Evolutionary conservation across 2,797 vertebrate genomes (phyloP), one percentile per base, ranked within the genome.

Genomic region (Nannoperca obscura): DNA sequence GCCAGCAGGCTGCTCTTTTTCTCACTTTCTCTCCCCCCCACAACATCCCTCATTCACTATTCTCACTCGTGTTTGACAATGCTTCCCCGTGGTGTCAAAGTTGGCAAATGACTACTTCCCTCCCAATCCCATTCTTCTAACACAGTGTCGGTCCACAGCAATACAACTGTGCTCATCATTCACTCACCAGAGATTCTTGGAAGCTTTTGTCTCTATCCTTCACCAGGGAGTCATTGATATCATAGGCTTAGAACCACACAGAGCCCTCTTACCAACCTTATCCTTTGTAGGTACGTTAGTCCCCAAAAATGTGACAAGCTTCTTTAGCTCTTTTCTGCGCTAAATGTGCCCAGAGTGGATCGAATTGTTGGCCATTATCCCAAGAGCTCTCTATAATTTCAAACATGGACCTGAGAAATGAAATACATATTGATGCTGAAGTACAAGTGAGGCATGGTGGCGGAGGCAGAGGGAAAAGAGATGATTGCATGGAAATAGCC

Each of bases 51-150:
- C 84, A 91, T 89, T 92, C 84, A 87, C 61, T 81, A 84, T 87
- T 80, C 86, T 83, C 78, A 78, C 83, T 86, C 13, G 78, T 87
- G 86, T 86, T 86, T 88, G 83, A 91, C 91, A 86, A 92, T 81
- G 53, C 80, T 85, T 90, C 93, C 82, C 92, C 8, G 71, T 68
- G 83, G 91, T 88, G 85, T 92, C 85, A 83, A 78, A 86, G 84
- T 87, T 93, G 88, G 87, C 88, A 90, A 92, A 94, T 91, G 85
- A 93, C 91, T 88, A 71, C 86, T 83, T 83, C 76, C 76, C 73
- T 81, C 81, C 86, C 62, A 57, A 66, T 85, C 54, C 84, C 83
- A 87, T 92, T 91, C 86, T 86, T 91, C 82, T 86, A 79, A 88
- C 82, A 80, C 17, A 58, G 65, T 88, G 83, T 76, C 70, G 50